phyloP scores from a whole-genome alignment of 30 jellyfish, hydroid and myxozoan species.

The Rhopilema esculentum region DNA sequence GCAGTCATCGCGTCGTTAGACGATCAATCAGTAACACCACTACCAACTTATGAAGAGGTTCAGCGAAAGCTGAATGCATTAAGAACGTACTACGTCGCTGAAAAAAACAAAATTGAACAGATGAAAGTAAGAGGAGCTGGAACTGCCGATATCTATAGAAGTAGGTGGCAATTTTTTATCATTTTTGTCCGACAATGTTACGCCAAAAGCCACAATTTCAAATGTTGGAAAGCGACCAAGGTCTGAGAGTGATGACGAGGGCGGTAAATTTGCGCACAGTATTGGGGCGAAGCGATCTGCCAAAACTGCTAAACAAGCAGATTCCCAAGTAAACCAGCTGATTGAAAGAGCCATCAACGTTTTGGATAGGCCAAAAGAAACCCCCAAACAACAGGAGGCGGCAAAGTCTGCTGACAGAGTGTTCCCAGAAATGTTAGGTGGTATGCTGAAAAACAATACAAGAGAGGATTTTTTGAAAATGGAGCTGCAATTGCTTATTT shows the following conservation, averaged over 20 bases:
- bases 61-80: conserved; percentile 40
- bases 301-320: conserved; percentile 10
- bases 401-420: conserved; percentile 36
- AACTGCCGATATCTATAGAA: conserved; percentile 26
- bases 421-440: conserved; percentile 12
- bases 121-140: conserved; percentile 55
- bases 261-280: conserved; percentile 38
- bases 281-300: conserved; percentile 14
- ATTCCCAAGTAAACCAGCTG: conserved; percentile 8
- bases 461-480: conserved; percentile 20
- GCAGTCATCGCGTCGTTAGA: conserved; percentile 13
- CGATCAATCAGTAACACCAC: conserved; percentile 14
- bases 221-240: conserved; percentile 33
- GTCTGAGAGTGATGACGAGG: conserved; percentile 34
- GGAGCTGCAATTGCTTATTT: conserved; percentile 29
- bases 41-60: conserved; percentile 23
- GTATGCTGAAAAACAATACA: conserved; percentile 10
- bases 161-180: conserved; percentile 48
- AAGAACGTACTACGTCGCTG: conserved; percentile 37
- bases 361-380: conserved; percentile 36
- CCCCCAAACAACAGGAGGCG: conserved; percentile 8
- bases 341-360: conserved; percentile 18
- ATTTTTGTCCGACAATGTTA: conserved; percentile 51
- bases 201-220: conserved; percentile 57
- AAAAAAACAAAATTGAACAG: conserved; percentile 24